Evolutionary conservation across 2,888 invertebrate genomes (phyloP).

Genomic region (Cheilosia scutellata): DNA sequence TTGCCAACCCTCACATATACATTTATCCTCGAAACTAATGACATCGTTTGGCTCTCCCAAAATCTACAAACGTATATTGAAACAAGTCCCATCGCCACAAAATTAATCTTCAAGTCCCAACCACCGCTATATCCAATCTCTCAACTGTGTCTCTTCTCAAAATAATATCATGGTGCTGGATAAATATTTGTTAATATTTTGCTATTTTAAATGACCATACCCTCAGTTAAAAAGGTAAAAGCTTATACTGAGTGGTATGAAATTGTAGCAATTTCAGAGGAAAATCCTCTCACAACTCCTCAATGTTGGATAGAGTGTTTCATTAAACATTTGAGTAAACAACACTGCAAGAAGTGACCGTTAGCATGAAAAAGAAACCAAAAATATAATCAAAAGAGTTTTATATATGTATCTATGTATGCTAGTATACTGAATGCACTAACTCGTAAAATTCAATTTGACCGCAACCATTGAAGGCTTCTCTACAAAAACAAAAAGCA

Average conservation of each 20-base stretch:
- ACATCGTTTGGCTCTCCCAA: conserved; percentile 18
- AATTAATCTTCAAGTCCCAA: conserved; percentile 29
- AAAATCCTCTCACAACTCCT: conserved; percentile 34
- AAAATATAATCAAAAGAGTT: conserved; percentile 9
- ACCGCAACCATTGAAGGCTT: conserved; percentile 23
- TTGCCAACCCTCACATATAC: background rate
- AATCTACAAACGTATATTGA: conserved; percentile 28
- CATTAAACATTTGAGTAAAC: conserved; percentile 68
- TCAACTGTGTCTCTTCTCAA: conserved; percentile 17
- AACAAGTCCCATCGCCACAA: conserved; percentile 37
- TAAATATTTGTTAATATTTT: conserved; percentile 69
- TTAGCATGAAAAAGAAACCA: conserved; percentile 20
- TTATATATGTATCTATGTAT: background rate
- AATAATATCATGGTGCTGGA: conserved; percentile 62
- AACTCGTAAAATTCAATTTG: conserved; percentile 62
- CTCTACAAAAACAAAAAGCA: conserved; percentile 7
- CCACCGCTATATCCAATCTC: conserved; percentile 2
- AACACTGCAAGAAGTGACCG: conserved; percentile 39
- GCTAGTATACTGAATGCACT: conserved; percentile 16
- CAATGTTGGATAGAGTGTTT: conserved; percentile 56
- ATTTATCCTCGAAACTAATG: conserved; percentile 41
- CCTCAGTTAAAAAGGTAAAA: conserved; percentile 48
- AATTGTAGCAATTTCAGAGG: conserved; percentile 41
- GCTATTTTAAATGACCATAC: conserved; percentile 49
- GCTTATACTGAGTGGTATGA: conserved; percentile 33